Base-by-base conservation (phyloP, 2,797 vertebrate species). In the Neosalanx taihuensis region DNA sequence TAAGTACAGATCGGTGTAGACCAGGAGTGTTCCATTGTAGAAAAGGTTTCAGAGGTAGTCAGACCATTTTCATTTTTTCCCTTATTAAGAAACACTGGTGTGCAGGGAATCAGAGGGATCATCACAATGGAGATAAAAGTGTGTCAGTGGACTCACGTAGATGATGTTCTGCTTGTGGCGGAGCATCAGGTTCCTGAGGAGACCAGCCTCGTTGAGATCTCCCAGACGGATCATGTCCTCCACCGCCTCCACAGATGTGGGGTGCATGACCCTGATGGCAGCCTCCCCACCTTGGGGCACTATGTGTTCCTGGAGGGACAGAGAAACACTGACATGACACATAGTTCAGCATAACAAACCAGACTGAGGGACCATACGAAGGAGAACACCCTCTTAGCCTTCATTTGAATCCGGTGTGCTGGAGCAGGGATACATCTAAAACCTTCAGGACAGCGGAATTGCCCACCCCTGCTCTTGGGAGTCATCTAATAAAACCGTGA, bases 161-260 rank as follows among this genome's bases (percentile, higher is more conserved):
- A 99, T 97, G 72, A 92, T 82, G 79, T 92, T 90, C 71, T 92
- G 87, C 80, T 85, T 93, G 86, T 97, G 94, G 66, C 97, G 93
- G 71, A 97, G 90, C 78, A 94, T 84, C 67, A 99, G 94, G 85
- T 99, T 99, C 83, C 93, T 92, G 37, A 99, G 93, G 66, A 99
- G 92, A 31, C 94, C 93, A 0, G 96, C 97, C 89, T 99, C 96
- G 0, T 92, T 92, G 87, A 98, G 90, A 67, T 99, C 96, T 10
- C 94, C 97, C 0, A 99, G 91, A 57, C 85, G 59, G 81, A 97
- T 96, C 97, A 99, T 99, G 88, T 99, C 95, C 1, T 97, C 95
- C 26, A 98, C 95, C 1, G 95, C 96, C 64, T 93, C 90, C 33
- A 87, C 91, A 0, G 94, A 97, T 6, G 93, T 95, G 0, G 94